Conservation (phyloP, 2,113 vertebrate species). For the Elaphurus davidianus region DNA sequence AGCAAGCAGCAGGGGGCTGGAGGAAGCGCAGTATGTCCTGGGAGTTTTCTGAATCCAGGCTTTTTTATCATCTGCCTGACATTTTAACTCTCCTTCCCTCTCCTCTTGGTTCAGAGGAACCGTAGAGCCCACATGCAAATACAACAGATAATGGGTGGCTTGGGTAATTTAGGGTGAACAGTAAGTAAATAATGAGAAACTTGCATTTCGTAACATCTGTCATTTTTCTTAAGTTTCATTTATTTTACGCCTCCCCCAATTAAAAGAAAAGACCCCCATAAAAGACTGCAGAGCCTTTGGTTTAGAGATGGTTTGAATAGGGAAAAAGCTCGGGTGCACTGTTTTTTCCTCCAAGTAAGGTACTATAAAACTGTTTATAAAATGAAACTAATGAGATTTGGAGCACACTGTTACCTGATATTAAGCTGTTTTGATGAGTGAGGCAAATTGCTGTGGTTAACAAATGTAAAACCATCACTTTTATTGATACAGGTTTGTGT, state of each 20-base stretch:
- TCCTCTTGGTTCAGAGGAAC: not conserved
- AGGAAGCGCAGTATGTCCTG: constrained; percentile 3
- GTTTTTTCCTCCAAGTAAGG: constrained; percentile 86
- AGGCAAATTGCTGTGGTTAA: constrained; percentile 94
- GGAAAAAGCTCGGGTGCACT: constrained; percentile 71
- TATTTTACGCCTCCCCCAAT: constrained; percentile 50
- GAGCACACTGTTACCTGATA: constrained; percentile 93
- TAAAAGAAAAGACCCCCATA: not conserved
- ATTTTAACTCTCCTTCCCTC: constrained; percentile 57
- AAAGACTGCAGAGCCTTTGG: constrained; percentile 58
- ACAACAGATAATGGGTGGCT: not conserved
- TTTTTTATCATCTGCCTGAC: constrained; percentile 70
- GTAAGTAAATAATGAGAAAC: constrained; percentile 69
- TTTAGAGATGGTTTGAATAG: constrained; percentile 71
- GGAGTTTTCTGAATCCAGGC: not conserved
- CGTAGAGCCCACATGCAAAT: constrained; percentile 2
- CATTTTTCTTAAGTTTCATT: constrained; percentile 72
- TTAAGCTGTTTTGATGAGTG: constrained; percentile 92
- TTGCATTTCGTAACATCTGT: constrained; percentile 63
- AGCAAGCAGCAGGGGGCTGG: constrained; percentile 35
- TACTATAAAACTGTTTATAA: constrained; percentile 95
- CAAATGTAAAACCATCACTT: constrained; percentile 95
- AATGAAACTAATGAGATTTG: constrained; percentile 96
- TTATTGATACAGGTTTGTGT: constrained; percentile 94
- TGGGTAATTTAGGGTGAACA: constrained; percentile 41